Base-by-base conservation (phyloP, 2,888 invertebrate species). In the Endotricha flammealis region DNA sequence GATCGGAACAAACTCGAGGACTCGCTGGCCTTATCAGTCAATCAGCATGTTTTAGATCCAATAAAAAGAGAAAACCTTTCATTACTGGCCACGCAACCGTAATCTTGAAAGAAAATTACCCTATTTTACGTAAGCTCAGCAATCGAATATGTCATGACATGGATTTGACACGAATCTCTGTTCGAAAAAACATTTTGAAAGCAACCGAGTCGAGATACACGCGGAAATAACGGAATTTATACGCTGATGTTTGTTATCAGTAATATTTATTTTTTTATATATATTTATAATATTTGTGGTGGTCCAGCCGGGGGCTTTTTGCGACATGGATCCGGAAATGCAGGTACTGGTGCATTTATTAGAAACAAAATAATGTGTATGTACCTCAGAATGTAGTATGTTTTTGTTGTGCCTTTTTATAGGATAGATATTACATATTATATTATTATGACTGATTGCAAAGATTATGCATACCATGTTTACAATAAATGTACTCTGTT, bases 131-230 rank as follows among this genome's bases (percentile, higher is more conserved):
- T 62, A 53, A 53, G 50, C 52, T 56, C 64, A 64, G 60, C 59
- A 53, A 61, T 57, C 58, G 63, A 60, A 64, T 66, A 71, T 72
- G 58, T 63, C 59, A 56, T 62, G 58, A 42, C 44, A 50, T 64
- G 46, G 62, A 50, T 59, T 57, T 56, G 53, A 64, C 50, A 58
- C 53, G 59, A 53, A 46, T 46, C 46, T 50, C 57, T 54, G 55
- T 50, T 69, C 61, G 68, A 67, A 69, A 74, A 69, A 66, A 69
- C 65, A 60, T 54, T 64, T 65, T 64, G 63, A 48, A 42, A 53
- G 53, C 48, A 50, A 55, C 54, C 45, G 61, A 65, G 66, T 63
- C 65, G 64, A 57, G 46, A 38, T 36, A 27, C 36, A 50, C 36
- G 40, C 48, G 55, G 56, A 46, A 35, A 14, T 8, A 29, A 13